A percentile compares a stretch with the other conserved stretches of the same genome.
These are phyloP conservation scores for Euborellia annulipes DNA, from an alignment of 1,140 invertebrate genomes.

Conservation along the genomic window DNA sequence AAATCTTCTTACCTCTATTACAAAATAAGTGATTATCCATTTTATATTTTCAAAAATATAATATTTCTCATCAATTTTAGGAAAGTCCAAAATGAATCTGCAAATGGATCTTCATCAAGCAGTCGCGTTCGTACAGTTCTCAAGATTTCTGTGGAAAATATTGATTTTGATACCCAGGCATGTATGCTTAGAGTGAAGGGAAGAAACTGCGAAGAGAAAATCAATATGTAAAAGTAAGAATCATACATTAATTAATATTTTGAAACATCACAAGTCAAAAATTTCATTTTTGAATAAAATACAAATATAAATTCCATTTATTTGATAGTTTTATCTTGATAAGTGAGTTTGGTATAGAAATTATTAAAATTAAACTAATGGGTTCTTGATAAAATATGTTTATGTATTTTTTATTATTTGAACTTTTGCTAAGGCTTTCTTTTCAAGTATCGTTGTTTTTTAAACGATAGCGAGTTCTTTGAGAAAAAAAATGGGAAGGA, in stretches of 20 bases:
- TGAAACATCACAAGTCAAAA: not conserved
- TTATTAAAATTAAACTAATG: not conserved
- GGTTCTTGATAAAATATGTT: slow-evolving; percentile 46
- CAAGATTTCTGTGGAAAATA: slow-evolving; percentile 84
- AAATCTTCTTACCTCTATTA: too few species aligned
- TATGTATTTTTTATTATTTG: too few species aligned
- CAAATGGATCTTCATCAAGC: slow-evolving; percentile 86
- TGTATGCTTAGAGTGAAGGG: slow-evolving; percentile 88
- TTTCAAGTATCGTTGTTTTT: too few species aligned
- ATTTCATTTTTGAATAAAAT: slow-evolving; percentile 2
- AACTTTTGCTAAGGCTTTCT: too few species aligned
- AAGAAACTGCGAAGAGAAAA: slow-evolving; percentile 92
- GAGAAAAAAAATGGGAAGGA: too few species aligned
- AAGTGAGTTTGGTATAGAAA: too few species aligned
- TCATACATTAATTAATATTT: slow-evolving; percentile 7
- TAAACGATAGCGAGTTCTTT: too few species aligned
- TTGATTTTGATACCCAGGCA: slow-evolving; percentile 95
- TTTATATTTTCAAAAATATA: not conserved
- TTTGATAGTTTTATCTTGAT: too few species aligned
- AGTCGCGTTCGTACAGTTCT: slow-evolving; percentile 80
- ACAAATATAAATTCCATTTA: too few species aligned
- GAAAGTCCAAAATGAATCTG: slow-evolving; percentile 74
- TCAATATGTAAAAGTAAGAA: slow-evolving; percentile 84
- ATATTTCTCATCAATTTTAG: slow-evolving; percentile 22
- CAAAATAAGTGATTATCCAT: too few species aligned